A percentile compares a stretch with the other conserved stretches of the same genome.
Evolutionary conservation across 2,797 vertebrate species (phyloP).

Genomic region (Urosaurus nigricauda): DNA sequence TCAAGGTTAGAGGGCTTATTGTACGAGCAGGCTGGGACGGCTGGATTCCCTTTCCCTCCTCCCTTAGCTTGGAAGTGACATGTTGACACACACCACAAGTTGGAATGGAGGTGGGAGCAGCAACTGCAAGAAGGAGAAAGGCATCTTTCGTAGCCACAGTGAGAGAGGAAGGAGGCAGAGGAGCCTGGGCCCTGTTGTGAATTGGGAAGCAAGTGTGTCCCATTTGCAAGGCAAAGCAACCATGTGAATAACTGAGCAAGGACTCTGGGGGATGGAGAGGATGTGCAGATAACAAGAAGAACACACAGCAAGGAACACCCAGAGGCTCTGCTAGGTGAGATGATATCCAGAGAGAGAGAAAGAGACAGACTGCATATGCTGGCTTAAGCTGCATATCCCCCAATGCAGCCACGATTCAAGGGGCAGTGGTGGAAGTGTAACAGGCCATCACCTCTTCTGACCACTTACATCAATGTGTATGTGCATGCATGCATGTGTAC

Average conservation of each 20-base stretch:
- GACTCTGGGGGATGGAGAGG: neutral
- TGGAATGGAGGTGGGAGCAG: neutral
- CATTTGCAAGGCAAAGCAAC: constrained; percentile 21
- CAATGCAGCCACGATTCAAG: neutral
- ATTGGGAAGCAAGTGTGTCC: neutral
- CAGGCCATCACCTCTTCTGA: neutral
- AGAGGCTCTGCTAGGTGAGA: neutral
- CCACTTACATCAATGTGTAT: neutral
- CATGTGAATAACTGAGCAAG: neutral
- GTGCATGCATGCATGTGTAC: too few relatives aligned
- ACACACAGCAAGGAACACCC: neutral
- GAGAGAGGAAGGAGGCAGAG: neutral
- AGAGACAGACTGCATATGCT: neutral
- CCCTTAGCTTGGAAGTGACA: constrained; percentile 35
- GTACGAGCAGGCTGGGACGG: neutral
- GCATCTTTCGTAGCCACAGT: too few relatives aligned
- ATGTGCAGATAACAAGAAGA: constrained; percentile 5
- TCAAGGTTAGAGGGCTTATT: constrained; percentile 18
- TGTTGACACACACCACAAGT: constrained; percentile 39
- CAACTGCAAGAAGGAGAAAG: neutral
- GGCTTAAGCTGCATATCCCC: neutral
- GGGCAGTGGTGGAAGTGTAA: too few relatives aligned
- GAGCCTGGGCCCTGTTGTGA: neutral
- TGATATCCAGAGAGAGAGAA: neutral
- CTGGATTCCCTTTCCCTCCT: constrained; percentile 28